Conservation (phyloP, 1,140 invertebrate genomes). For the Idris sp. region DNA sequence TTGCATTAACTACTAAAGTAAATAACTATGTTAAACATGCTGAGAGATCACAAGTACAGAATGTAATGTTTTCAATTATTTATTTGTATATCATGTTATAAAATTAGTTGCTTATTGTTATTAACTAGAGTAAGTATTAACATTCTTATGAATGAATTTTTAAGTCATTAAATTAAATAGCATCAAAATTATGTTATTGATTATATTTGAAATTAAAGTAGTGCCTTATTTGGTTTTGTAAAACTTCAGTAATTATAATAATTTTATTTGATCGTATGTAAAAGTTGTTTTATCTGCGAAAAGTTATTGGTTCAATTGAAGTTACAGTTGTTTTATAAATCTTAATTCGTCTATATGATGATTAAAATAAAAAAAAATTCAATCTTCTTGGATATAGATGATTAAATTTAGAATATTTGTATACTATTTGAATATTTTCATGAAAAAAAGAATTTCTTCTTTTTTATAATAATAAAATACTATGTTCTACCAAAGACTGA, state of each 20-base stretch:
- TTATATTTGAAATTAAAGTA: conserved; percentile 6
- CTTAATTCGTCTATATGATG: too few species aligned
- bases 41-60: conserved; percentile 10
- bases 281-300: background rate
- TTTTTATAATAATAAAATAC: too few species aligned
- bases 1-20: conserved; percentile 5
- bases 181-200: conserved; percentile 10
- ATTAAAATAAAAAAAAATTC: too few species aligned
- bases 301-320: background rate
- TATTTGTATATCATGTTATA: background rate
- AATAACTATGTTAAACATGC: conserved; percentile 18
- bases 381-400: too few species aligned
- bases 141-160: too few species aligned
- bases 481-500: too few species aligned
- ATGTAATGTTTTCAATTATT: conserved; percentile 21
- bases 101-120: conserved; percentile 10
- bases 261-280: background rate
- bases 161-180: background rate
- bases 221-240: background rate
- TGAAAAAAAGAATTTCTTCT: too few species aligned
- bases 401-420: too few species aligned
- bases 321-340: too few species aligned
- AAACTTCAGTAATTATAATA: background rate
- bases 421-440: too few species aligned
- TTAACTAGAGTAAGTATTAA: too few species aligned